A percentile compares a stretch with the other conserved stretches of the same genome.
Conservation (phyloP, 2,113 vertebrate species). For the Diadophis punctatus region DNA sequence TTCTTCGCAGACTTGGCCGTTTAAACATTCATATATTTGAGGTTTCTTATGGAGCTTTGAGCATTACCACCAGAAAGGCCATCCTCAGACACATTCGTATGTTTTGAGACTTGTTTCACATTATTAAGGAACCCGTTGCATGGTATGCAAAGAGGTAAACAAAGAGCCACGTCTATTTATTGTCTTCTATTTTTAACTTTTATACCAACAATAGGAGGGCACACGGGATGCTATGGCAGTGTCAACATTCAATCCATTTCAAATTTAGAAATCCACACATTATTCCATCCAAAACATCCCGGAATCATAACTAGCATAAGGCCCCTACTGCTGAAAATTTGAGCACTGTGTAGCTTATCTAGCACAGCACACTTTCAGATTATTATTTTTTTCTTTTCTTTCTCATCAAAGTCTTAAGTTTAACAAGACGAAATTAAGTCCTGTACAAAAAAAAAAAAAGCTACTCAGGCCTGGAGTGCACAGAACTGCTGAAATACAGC, state of each 20-base stretch:
- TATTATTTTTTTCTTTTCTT: slow-evolving; percentile 32
- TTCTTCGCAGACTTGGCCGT: slow-evolving; percentile 45
- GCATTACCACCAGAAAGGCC: slow-evolving; percentile 39
- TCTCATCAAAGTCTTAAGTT: slow-evolving; percentile 33
- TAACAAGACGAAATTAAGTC: slow-evolving; percentile 43
- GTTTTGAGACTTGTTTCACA: slow-evolving; percentile 29
- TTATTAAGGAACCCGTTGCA: slow-evolving; percentile 29
- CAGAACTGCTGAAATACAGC: slow-evolving; percentile 98
- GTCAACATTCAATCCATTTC: slow-evolving; percentile 59
- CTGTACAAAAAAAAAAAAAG: slow-evolving; percentile 27
- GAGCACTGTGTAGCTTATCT: slow-evolving; percentile 40
- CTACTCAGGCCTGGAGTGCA: slow-evolving; percentile 85
- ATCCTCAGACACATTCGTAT: slow-evolving; percentile 45
- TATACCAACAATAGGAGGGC: slow-evolving; percentile 41
- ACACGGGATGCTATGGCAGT: slow-evolving; percentile 53
- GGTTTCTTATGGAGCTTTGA: slow-evolving; percentile 36
- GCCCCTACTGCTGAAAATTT: slow-evolving; percentile 54
- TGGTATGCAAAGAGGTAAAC: slow-evolving; percentile 22
- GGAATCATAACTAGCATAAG: slow-evolving; percentile 42
- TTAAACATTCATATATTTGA: slow-evolving; percentile 46
- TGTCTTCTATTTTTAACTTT: slow-evolving; percentile 21
- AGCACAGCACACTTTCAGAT: slow-evolving; percentile 52
- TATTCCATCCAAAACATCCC: slow-evolving; percentile 52
- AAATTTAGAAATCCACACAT: slow-evolving; percentile 52
- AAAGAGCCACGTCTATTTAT: slow-evolving; percentile 32